Percentiles rank a stretch among this genome's conserved stretches.
Evolutionary conservation across 2,797 vertebrate genomes (phyloP).

Genomic region (Paedocypris micromegethes): DNA sequence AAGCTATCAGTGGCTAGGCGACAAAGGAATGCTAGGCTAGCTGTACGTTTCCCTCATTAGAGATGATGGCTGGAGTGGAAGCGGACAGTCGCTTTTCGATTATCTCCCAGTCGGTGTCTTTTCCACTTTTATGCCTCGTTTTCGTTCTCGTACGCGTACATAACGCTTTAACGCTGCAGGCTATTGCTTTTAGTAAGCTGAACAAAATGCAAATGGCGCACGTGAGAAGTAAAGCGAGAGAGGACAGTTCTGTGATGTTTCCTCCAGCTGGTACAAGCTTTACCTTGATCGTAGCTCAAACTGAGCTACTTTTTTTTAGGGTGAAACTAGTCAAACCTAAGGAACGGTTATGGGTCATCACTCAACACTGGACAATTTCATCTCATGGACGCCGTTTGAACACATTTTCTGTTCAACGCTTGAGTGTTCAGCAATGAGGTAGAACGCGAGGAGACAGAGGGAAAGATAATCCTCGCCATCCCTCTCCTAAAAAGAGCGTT

Average conservation of each 20-base stretch:
- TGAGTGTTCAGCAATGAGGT: slow-evolving; percentile 1
- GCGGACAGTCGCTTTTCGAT: slow-evolving; percentile 47
- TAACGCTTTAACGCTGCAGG: slow-evolving; percentile 66
- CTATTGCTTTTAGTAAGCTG: slow-evolving; percentile 75
- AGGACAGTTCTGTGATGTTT: slow-evolving; percentile 46
- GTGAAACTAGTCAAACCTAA: slow-evolving; percentile 3
- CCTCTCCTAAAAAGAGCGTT: slow-evolving; percentile 42
- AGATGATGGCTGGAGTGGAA: slow-evolving; percentile 46
- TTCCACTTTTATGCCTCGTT: slow-evolving; percentile 50
- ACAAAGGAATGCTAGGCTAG: slow-evolving; percentile 47
- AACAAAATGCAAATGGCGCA: slow-evolving; percentile 75
- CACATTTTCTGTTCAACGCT: slow-evolving; percentile 1
- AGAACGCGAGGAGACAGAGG: slow-evolving; percentile 39
- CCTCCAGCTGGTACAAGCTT: slow-evolving; percentile 40
- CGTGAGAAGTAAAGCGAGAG: slow-evolving; percentile 60
- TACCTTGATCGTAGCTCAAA: slow-evolving; percentile 20
- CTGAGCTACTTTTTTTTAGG: background rate
- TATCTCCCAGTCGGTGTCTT: slow-evolving; percentile 48
- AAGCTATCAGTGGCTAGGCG: slow-evolving; percentile 45
- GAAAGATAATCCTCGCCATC: slow-evolving; percentile 49
- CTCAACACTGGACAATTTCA: too few relatives aligned
- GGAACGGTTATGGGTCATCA: too few relatives aligned
- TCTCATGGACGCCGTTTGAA: too few relatives aligned
- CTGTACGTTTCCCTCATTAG: slow-evolving; percentile 34
- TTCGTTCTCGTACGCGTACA: slow-evolving; percentile 66